Evolutionary conservation across 2,113 vertebrate species (phyloP).

Genomic region (Eidolon helvum): DNA sequence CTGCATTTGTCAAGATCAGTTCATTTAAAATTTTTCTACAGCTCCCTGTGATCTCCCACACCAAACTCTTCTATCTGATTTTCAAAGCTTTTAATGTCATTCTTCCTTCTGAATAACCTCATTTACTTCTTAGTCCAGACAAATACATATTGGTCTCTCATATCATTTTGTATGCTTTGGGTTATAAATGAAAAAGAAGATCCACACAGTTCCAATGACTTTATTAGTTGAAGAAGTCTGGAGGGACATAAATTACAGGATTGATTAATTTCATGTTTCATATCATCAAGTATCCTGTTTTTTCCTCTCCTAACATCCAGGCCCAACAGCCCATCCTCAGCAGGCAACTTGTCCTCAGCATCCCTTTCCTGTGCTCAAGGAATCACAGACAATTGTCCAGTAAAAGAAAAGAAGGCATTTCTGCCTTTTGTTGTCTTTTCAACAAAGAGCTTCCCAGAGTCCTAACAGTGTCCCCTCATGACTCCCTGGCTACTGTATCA

Average conservation of each 20-base stretch:
- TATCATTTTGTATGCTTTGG: neutral
- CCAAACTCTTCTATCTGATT: neutral
- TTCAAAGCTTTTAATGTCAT: neutral
- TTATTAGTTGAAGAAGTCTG: constrained; percentile 4
- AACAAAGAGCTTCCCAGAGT: neutral
- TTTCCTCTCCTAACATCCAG: neutral
- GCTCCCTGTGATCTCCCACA: neutral
- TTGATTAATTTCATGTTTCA: neutral
- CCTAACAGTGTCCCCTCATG: neutral
- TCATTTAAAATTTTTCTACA: neutral
- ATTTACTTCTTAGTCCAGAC: neutral
- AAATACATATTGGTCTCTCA: neutral
- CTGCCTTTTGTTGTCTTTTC: neutral
- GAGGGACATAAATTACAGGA: neutral
- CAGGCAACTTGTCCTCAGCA: neutral
- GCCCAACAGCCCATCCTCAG: neutral
- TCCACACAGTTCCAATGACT: neutral
- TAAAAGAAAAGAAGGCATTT: neutral
- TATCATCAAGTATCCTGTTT: neutral
- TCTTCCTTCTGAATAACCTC: neutral
- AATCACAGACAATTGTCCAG: neutral
- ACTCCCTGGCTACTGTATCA: neutral
- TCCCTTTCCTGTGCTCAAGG: neutral
- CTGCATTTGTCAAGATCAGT: neutral
- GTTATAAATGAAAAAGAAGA: neutral